Evolutionary conservation across 2,797 vertebrate genomes (phyloP), one percentile per base, ranked within the genome.

Genomic region (Galagoides demidoff): DNA sequence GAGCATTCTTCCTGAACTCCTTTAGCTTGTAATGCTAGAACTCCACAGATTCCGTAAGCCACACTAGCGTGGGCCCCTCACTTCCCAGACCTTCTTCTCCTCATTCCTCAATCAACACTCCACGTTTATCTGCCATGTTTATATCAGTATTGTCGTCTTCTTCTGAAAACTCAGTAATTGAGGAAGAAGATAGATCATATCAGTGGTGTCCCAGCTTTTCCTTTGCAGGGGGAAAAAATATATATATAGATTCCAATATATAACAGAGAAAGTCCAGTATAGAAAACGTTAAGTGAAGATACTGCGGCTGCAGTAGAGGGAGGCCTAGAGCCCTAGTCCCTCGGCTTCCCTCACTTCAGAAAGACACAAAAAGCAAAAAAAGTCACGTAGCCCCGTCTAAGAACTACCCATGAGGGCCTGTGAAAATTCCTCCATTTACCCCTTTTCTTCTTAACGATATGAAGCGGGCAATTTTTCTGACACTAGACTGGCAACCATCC

Each of bases 191-290:
- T 3, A 86, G 77, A 88, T 37, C 52, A n/a, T 43, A 55, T 85
- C 59, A 55, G 34, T 79, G 43, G 29, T 76, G 92, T 89, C 63
- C 29, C 78, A 90, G 19, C 49, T 95, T 78, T 77, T 55, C 59
- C 34, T 57, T 90, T 95, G 73, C 63, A 88, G 57, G 63, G 39
- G n/a, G n/a, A n/a, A 31, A 92, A n/a, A 94, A 91, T 86, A 78
- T 71, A 29, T 5, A 52, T 31, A 31, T 16, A 70, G 31, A 64
- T 68, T 70, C 81, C 29, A 83, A 7, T 10, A 45, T 82, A 37
- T 82, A 34, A 89, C 78, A 31, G 74, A 89, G 49, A 68, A 64
- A 91, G n/a, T 39, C 34, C 19, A 25, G 10, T 37, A 37, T 59
- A 27, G 68, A 76, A 89, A 81, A 43, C 17, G 1, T 59, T 59